Evolutionary conservation across 2,888 invertebrate species (phyloP), one percentile per base, ranked within the genome.

Genomic region (Deilephila porcellus): DNA sequence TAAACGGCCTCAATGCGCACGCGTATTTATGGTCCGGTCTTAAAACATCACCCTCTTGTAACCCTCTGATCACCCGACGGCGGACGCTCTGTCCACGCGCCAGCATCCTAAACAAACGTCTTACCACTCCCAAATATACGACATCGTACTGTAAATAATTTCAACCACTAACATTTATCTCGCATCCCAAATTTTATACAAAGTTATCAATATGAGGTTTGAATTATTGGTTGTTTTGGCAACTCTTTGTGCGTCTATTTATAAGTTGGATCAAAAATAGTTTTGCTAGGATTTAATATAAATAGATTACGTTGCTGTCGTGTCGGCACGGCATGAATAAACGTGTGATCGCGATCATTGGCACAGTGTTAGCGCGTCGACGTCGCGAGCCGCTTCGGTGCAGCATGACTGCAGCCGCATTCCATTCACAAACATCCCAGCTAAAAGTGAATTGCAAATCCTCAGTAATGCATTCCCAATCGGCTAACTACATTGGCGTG

Each of bases 1-100:
- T 98, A 98, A 97, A 91, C 84, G 78, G 76, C 74, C 78, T 67
- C 73, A n/a, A 75, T n/a, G 73, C 70, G 74, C 72, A 67, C 60
- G 70, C 60, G 34, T 59, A 29, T 37, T 20, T 60, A 53, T 34
- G 82, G 80, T 81, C 85, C 83, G 78, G 83, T 80, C 83, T 80
- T 80, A 80, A 80, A 78, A 77, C 82, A 82, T 78, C 80, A 85
- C 83, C 79, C 78, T 83, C 73, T 86, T 81, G 56, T 56, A 80
- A 84, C 83, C 84, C 81, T 82, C 84, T 84, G 84, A 85, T 85
- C 86, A 89, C 83, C 89, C 89, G 88, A 88, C 87, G 86, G 87
- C 87, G 85, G 70, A 53, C 56, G 34, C 64, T 76, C 76, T 79
- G 80, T 79, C 81, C 78, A 83, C 86, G 83, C 83, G 81, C 80